Evolutionary conservation across 1,140 invertebrate genomes (phyloP), one percentile per base, ranked within the genome.

Genomic region (Drosophila nigromelanica): DNA sequence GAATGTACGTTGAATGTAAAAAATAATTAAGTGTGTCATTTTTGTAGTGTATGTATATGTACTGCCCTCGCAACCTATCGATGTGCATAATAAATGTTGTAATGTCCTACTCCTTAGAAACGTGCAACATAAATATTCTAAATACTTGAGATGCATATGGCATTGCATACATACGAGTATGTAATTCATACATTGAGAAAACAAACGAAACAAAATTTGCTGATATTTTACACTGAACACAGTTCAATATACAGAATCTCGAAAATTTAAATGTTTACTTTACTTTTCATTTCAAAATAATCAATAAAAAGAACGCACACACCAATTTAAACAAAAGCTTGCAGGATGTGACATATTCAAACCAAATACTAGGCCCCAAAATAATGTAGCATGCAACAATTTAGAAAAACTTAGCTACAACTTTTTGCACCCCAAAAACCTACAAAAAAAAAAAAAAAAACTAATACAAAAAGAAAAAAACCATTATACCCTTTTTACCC

Each of bases 211-310:
- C 66, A 50, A 76, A 80, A 71, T 86, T 86, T 86, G 81, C 81
- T 86, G 81, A 86, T 82, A 83, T 87, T 87, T 86, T 87, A 86
- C 82, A 85, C 77, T 24, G 80, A 85, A 85, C 80, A 27, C 50
- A 87, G 78, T 85, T 85, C 78, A 48, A 81, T 68, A 66, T 61
- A 73, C 11, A 18, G 55, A 69, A 30, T n/a, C 11, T 11, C 30
- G 5, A 40, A 43, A 39, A 33, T 15, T 45, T 15, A 56, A 58
- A 33, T 21, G 45, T 77, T 66, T 50, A 45, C 42, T 30, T 64
- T 73, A 75, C 18, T 55, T 76, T 54, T 30, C 18, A 24, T 12
- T 33, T 33, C 1, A 56, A 58, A 58, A 58, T 33, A 18, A 27
- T 27, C 5, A 27, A 27, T 27, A 27, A 27, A 52, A 48, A 47